A percentile compares a stretch with the other conserved stretches of the same genome.
Evolutionary conservation across 1,140 invertebrate genomes (phyloP).

Genomic region (Sminthurides bifidus): DNA sequence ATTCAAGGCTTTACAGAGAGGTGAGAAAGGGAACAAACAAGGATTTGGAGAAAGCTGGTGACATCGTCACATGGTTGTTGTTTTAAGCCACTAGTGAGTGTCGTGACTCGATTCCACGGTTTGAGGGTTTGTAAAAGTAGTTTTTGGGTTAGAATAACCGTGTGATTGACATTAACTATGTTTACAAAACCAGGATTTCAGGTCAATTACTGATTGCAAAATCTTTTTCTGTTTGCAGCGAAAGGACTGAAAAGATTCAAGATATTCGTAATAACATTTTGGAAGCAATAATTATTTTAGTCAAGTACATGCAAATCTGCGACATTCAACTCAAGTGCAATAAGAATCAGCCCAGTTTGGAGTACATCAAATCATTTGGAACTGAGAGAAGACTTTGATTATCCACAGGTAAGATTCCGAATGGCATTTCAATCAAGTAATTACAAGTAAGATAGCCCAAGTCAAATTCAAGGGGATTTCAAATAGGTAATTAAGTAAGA

Average conservation of each 20-base stretch:
- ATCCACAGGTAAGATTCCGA: constrained; percentile 13
- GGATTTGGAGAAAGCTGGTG: constrained; percentile 52
- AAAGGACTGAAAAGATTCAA: constrained; percentile 47
- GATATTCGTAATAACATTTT: constrained; percentile 54
- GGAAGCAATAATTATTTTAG: constrained; percentile 52
- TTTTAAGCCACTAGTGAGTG: no score
- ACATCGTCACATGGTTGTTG: no score
- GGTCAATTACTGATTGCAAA: no score
- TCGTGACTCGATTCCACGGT: no score
- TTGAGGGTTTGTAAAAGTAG: constrained; percentile 35
- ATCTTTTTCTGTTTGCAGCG: constrained; percentile 40
- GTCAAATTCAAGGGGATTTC: no score
- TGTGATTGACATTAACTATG: constrained; percentile 10
- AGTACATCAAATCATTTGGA: constrained; percentile 46
- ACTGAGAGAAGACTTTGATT: constrained; percentile 35
- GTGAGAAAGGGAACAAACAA: no score
- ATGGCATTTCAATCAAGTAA: not conserved
- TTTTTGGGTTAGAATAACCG: constrained; percentile 21
- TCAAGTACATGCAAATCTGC: constrained; percentile 44
- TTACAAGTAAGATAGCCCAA: no score
- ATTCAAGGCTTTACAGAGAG: no score
- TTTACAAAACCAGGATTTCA: no score
- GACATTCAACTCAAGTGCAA: constrained; percentile 41
- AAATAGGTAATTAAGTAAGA: no score
- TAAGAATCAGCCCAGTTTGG: constrained; percentile 40